A percentile compares a stretch with the other conserved stretches of the same genome.
Evolutionary conservation across 2,888 invertebrate genomes (phyloP).

Genomic region (Archaeoteleia sp.): DNA sequence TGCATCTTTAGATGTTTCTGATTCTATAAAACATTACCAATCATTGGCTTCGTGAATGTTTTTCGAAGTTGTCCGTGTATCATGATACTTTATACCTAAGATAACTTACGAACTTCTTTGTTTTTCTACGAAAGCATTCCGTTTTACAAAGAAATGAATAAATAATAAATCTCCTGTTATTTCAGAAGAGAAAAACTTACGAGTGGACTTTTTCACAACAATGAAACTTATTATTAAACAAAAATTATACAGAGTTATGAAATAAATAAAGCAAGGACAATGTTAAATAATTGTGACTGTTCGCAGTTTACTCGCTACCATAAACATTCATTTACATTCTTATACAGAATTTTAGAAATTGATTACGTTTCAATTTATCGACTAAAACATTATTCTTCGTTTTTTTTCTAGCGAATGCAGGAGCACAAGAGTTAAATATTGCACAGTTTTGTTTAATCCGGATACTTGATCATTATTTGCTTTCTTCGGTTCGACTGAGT

Average conservation of each 20-base stretch:
- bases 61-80: too few relatives aligned
- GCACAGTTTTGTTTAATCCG: slow-evolving; percentile 1
- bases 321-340: slow-evolving; percentile 25
- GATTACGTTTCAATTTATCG: slow-evolving; percentile 4
- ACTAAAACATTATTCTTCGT: too few relatives aligned
- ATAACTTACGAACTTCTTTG: too few relatives aligned
- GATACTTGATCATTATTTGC: too few relatives aligned
- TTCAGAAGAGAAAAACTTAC: not conserved
- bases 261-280: slow-evolving; percentile 47
- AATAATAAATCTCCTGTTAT: not conserved
- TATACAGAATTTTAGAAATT: slow-evolving; percentile 15
- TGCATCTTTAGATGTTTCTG: too few relatives aligned
- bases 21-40: too few relatives aligned
- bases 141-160: slow-evolving; percentile 6
- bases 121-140: slow-evolving; percentile 1
- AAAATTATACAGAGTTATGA: slow-evolving; percentile 39
- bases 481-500: not conserved
- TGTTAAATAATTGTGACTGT: slow-evolving; percentile 33
- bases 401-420: too few relatives aligned
- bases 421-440: slow-evolving; percentile 5
- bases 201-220: slow-evolving; percentile 23
- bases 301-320: slow-evolving; percentile 27
- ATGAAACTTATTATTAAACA: slow-evolving; percentile 26
- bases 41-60: not conserved
- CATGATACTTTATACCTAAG: too few relatives aligned